Evolutionary conservation across 2,888 invertebrate genomes (phyloP).

Genomic region (Dione juno): DNA sequence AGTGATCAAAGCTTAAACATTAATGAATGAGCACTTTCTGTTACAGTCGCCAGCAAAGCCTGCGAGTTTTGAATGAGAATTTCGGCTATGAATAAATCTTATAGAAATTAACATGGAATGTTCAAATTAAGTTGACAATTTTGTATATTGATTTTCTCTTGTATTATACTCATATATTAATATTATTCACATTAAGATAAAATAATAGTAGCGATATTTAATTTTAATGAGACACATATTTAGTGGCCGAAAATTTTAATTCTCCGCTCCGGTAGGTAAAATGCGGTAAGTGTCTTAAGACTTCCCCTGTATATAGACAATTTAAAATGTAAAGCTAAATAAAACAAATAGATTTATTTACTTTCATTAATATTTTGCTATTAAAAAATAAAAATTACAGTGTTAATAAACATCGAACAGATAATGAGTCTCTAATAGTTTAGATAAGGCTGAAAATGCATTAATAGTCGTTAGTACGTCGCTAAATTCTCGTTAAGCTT

Average conservation of each 20-base stretch:
- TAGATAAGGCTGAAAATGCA: constrained; percentile 24
- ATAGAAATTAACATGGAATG: constrained; percentile 5
- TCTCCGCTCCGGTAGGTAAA: constrained; percentile 28
- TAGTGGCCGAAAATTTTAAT: too few relatives aligned
- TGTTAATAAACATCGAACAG: background rate
- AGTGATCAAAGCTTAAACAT: constrained; percentile 32
- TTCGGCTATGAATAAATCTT: constrained; percentile 25
- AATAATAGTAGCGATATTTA: background rate
- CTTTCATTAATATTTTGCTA: too few relatives aligned
- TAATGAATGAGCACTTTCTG: constrained; percentile 29
- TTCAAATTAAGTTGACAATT: constrained; percentile 20
- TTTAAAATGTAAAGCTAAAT: too few relatives aligned
- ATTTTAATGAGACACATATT: too few relatives aligned
- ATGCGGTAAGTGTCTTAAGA: too few relatives aligned
- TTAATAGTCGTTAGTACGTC: constrained; percentile 28
- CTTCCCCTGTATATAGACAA: too few relatives aligned
- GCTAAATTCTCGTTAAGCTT: constrained; percentile 13
- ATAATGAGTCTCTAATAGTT: constrained; percentile 1
- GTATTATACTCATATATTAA: background rate
- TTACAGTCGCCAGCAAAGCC: constrained; percentile 16
- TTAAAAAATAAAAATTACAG: too few relatives aligned
- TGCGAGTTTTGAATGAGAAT: constrained; percentile 19
- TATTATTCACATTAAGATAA: background rate
- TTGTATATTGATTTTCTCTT: constrained; percentile 4
- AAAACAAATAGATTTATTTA: too few relatives aligned